These are phyloP conservation scores for Conops quadrifasciatus DNA, from an alignment of 2,888 invertebrate species.

Conservation along the genomic window DNA sequence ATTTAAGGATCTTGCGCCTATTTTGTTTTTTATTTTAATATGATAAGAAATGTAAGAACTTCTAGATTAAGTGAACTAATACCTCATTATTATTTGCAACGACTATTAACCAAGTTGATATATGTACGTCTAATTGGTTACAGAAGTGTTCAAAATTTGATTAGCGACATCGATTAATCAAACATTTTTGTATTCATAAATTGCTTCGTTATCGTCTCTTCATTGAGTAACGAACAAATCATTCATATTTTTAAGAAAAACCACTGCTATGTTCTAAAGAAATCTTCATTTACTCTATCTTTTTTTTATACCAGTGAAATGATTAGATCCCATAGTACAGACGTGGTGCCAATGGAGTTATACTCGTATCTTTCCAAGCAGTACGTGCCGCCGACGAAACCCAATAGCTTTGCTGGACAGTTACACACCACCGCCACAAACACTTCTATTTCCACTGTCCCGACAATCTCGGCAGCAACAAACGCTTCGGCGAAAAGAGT, in stretches of 20 bases:
- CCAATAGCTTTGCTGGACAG: conserved; percentile 12
- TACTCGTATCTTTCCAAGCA: conserved; percentile 51
- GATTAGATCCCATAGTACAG: conserved; percentile 60
- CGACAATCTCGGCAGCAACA: conserved; percentile 31
- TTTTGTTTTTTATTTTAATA: conserved; percentile 27
- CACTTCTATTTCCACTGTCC: background rate
- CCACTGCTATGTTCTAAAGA: background rate
- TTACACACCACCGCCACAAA: conserved; percentile 13
- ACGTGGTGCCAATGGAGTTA: conserved; percentile 57
- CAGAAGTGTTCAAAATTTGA: background rate
- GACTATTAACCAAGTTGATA: background rate
- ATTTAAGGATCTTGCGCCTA: conserved; percentile 33
- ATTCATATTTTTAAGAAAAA: conserved; percentile 10
- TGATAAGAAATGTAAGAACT: conserved; percentile 33
- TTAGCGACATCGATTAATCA: background rate
- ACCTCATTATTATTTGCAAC: background rate
- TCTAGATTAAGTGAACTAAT: conserved; percentile 21
- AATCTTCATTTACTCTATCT: background rate
- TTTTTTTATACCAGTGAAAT: conserved; percentile 50
- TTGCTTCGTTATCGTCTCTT: background rate
- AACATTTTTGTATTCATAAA: background rate
- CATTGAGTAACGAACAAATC: conserved; percentile 10
- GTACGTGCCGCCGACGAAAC: conserved; percentile 39
- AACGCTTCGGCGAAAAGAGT: conserved; percentile 31
- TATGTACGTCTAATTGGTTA: too few relatives aligned